phyloP scores from a whole-genome alignment of 2,113 vertebrate species.

The Anhinga rufa region DNA sequence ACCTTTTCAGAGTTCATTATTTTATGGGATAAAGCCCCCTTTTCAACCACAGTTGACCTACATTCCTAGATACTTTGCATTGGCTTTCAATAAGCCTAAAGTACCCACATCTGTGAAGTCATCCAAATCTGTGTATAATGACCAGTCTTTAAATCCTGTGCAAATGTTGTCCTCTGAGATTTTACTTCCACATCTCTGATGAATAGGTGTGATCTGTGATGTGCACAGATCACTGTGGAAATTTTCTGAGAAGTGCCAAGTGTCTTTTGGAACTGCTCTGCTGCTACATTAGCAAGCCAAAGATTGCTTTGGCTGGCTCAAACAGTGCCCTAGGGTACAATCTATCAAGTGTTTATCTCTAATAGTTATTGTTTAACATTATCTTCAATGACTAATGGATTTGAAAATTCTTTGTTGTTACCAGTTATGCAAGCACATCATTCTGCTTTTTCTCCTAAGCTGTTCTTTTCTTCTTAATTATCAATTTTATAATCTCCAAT shows the following conservation, averaged over 20 bases:
- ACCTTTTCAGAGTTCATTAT: background rate
- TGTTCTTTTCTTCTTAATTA: background rate
- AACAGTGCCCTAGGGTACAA: background rate
- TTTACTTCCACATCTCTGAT: background rate
- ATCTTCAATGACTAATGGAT: background rate
- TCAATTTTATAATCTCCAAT: background rate
- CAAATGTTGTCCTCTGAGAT: background rate
- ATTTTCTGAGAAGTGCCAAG: background rate
- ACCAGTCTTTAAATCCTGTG: background rate
- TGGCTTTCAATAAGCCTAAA: background rate
- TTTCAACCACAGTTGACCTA: background rate
- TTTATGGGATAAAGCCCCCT: background rate
- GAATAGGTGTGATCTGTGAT: background rate
- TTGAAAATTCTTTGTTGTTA: background rate
- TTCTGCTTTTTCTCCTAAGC: background rate
- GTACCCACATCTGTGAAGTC: background rate
- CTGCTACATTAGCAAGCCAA: background rate
- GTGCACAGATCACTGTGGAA: background rate
- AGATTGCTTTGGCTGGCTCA: background rate
- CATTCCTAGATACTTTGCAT: background rate
- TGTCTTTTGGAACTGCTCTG: background rate
- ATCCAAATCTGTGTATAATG: background rate
- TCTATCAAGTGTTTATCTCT: background rate
- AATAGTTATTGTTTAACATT: background rate
- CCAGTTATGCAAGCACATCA: background rate